Evolutionary conservation across 2,888 invertebrate genomes (phyloP), one percentile per base, ranked within the genome.

Genomic region (Pandemis corylana): DNA sequence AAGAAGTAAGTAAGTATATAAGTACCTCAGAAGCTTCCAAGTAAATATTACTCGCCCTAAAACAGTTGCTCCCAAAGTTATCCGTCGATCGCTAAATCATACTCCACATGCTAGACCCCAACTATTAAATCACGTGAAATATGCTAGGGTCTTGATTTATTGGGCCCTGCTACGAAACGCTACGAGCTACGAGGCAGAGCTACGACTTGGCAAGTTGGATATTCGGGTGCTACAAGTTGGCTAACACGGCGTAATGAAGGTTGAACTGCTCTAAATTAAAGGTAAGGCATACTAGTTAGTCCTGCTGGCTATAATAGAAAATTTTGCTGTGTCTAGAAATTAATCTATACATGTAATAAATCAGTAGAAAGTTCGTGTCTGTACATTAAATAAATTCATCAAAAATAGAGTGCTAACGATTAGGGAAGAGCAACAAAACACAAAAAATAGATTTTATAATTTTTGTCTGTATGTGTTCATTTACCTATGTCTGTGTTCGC

Each of bases 111-210:
- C 28, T 64, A 68, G 64, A 59, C 28, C 68, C 64, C 56, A 10
- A 28, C 66, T 66, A 72, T 41, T 73, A 68, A 73, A 73, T 73
- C 73, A 59, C 36, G n/a, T 49, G 64, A 44, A 68, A 73, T 73
- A 64, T 73, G 56, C 20, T 63, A 64, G 9, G 9, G 41, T 56
- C 51, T 28, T 59, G 68, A 73, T 68, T 73, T 64, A 68, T 73
- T 15, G 44, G 12, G 72, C 20, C 53, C 65, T 49, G 15, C 65
- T 49, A 20, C 20, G 64, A 10, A 46, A 15, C 10, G 64, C 64
- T 64, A 64, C 64, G 65, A 13, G 56, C 49, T 49, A 56, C 56
- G 56, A 56, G 13, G 13, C 10, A 44, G 20, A 2, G 46, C 64
- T 64, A 46, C 64, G 20, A 12, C 44, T 9, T 63, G 15, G 63